phyloP scores from a whole-genome alignment of 2,888 invertebrate genomes.

The Altica lythri region DNA sequence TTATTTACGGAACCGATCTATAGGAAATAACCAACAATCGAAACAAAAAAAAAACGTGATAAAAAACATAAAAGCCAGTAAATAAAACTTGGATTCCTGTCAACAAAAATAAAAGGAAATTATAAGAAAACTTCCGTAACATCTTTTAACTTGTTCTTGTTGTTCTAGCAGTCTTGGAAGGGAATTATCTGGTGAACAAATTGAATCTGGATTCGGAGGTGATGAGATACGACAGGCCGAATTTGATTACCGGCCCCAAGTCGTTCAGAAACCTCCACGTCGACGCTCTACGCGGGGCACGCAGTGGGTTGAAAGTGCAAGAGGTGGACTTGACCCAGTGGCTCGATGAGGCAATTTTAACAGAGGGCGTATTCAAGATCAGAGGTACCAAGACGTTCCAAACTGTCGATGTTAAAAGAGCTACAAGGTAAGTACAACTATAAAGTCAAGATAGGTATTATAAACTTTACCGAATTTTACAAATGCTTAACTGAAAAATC shows the following conservation, averaged over 20 bases:
- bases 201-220: constrained; percentile 61
- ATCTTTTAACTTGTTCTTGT: constrained; percentile 1
- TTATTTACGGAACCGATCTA: too few species aligned
- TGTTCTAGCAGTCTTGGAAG: constrained; percentile 47
- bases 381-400: constrained; percentile 58
- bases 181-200: constrained; percentile 57
- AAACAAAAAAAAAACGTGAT: background rate
- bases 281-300: constrained; percentile 50
- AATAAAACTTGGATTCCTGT: too few species aligned
- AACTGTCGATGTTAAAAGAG: constrained; percentile 53
- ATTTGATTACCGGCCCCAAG: constrained; percentile 58
- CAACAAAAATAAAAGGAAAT: too few species aligned
- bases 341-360: constrained; percentile 56
- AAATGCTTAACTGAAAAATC: too few species aligned
- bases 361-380: constrained; percentile 54
- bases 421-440: constrained; percentile 50
- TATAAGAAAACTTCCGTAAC: constrained; percentile 1
- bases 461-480: too few species aligned
- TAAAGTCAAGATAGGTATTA: too few species aligned
- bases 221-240: constrained; percentile 55
- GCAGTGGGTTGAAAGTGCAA: constrained; percentile 52
- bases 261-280: constrained; percentile 52
- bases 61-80: too few species aligned
- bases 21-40: too few species aligned
- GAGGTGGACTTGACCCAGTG: constrained; percentile 59